Conservation (phyloP, 2,888 invertebrate genomes). For the Eustalomyia histrio region DNA sequence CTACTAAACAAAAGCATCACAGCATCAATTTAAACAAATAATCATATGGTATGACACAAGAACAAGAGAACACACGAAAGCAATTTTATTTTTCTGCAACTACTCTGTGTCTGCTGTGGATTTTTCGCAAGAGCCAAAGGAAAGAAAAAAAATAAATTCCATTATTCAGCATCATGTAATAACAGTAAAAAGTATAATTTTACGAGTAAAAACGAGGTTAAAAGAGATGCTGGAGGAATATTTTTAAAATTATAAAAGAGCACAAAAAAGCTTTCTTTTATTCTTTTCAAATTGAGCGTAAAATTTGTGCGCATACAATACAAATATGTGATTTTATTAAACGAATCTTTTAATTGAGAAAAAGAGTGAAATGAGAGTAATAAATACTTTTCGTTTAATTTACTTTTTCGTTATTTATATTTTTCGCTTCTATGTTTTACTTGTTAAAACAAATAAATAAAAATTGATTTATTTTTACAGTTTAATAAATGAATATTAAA, state of each 20-base stretch:
- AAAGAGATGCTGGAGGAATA: slow-evolving; percentile 17
- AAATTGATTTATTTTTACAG: neutral
- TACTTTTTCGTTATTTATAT: neutral
- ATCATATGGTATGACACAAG: slow-evolving; percentile 20
- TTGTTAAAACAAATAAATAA: neutral
- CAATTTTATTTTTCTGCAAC: neutral
- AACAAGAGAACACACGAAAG: slow-evolving; percentile 1
- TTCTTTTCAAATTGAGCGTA: neutral
- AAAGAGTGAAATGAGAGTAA: neutral
- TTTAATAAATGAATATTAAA: neutral
- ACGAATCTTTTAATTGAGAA: neutral
- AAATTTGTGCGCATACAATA: slow-evolving; percentile 20
- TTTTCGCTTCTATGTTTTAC: neutral
- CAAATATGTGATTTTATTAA: neutral
- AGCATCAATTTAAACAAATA: slow-evolving; percentile 21
- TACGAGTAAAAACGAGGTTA: slow-evolving; percentile 34
- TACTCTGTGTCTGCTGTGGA: slow-evolving; percentile 3
- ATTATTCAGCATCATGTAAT: slow-evolving; percentile 30
- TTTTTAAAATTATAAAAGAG: slow-evolving; percentile 15
- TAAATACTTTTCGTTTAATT: neutral
- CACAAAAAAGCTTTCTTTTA: neutral
- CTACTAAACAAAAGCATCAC: slow-evolving; percentile 37
- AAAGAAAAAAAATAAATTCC: neutral
- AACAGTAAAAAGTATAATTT: slow-evolving; percentile 9
- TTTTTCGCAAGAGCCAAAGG: neutral